These are phyloP conservation scores for Drosophila grimshawi DNA, from an alignment of 1,140 invertebrate species.

Conservation along the genomic window DNA sequence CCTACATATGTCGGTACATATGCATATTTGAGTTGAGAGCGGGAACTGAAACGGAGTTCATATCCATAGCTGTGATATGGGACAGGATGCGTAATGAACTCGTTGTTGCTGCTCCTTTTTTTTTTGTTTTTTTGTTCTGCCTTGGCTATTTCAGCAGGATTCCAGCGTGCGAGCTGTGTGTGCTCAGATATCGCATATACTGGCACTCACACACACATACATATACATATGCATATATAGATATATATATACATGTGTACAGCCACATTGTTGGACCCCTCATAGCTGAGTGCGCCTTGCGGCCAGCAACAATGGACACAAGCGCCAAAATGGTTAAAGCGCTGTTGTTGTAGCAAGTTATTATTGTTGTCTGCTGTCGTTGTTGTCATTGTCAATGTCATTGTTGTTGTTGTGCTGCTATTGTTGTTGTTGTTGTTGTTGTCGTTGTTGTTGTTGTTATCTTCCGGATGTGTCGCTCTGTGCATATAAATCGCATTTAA, in stretches of 20 bases:
- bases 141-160: slow-evolving; percentile 61
- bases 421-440: slow-evolving; percentile 30
- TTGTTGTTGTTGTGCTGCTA: slow-evolving; percentile 36
- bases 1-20: not conserved
- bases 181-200: slow-evolving; percentile 51
- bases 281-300: slow-evolving; percentile 21
- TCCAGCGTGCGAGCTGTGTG: slow-evolving; percentile 29
- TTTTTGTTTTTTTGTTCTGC: slow-evolving; percentile 11
- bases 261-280: slow-evolving; percentile 62
- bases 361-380: slow-evolving; percentile 70
- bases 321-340: slow-evolving; percentile 51
- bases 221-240: slow-evolving; percentile 38
- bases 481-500: slow-evolving; percentile 84
- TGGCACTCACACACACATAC: slow-evolving; percentile 7
- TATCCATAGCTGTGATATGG: slow-evolving; percentile 38
- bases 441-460: slow-evolving; percentile 70
- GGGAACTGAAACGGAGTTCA: slow-evolving; percentile 14
- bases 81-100: slow-evolving; percentile 74
- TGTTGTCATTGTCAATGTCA: slow-evolving; percentile 52
- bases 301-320: slow-evolving; percentile 70
- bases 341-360: slow-evolving; percentile 47
- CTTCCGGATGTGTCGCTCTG: slow-evolving; percentile 82
- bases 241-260: slow-evolving; percentile 44
- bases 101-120: slow-evolving; percentile 37
- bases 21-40: not conserved